phyloP scores from a whole-genome alignment of 2,797 vertebrate genomes.

The Poeciliopsis gracilis region DNA sequence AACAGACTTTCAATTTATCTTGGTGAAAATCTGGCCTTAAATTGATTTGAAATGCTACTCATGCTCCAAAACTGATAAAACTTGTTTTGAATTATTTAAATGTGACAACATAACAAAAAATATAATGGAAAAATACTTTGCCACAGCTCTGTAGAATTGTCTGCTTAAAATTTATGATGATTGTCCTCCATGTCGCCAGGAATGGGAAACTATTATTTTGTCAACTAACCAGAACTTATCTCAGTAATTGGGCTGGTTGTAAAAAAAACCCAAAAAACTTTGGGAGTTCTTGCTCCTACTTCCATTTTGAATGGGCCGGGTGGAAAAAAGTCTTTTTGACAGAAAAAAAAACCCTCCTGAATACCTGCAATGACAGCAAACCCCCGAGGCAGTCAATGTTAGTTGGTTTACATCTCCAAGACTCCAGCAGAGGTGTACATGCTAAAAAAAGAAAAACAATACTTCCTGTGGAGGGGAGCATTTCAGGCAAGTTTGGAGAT shows the following conservation, averaged over 20 bases:
- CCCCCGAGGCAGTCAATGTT: conserved; percentile 15
- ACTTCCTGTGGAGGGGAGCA: conserved; percentile 47
- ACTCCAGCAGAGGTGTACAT: conserved; percentile 26
- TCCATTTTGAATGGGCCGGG: conserved; percentile 9
- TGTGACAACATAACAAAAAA: neutral
- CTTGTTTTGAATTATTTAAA: neutral
- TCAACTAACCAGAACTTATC: neutral
- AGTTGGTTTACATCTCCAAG: conserved; percentile 17
- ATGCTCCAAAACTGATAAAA: neutral
- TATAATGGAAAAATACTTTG: neutral
- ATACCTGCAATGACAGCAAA: conserved; percentile 29
- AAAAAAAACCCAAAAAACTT: neutral
- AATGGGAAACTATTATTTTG: neutral
- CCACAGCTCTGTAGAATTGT: neutral
- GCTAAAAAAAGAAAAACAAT: conserved; percentile 25
- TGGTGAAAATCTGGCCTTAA: neutral
- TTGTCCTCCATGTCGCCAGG: neutral
- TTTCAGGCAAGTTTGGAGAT: conserved; percentile 25
- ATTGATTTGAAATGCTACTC: neutral
- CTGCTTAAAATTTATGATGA: neutral
- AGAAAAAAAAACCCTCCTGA: neutral
- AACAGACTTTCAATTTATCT: neutral
- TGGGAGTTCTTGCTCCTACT: neutral
- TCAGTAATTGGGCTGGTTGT: conserved; percentile 7
- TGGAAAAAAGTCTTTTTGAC: conserved; percentile 6